Percentiles rank a stretch among this genome's conserved stretches.
Evolutionary conservation across 2,113 vertebrate genomes (phyloP).

Genomic region (Hemiprocne comata): DNA sequence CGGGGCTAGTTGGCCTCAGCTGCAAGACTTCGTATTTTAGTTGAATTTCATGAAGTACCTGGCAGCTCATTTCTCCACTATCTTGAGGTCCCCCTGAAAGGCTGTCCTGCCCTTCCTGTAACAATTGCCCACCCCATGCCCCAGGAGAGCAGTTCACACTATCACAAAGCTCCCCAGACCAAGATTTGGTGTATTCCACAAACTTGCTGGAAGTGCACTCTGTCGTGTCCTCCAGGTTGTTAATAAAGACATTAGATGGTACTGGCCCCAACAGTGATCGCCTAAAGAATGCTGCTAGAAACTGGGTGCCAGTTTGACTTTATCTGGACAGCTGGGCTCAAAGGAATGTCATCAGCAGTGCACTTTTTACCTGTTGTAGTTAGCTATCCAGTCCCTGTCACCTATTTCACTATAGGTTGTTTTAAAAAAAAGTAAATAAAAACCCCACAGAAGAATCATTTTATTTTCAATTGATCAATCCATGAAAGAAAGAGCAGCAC

Average conservation of each 20-base stretch:
- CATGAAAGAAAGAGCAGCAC: slow-evolving; percentile 41
- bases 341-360: neutral
- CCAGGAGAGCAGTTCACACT: neutral
- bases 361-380: neutral
- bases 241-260: neutral
- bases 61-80: neutral
- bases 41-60: neutral
- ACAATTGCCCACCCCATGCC: neutral
- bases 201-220: neutral
- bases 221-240: neutral
- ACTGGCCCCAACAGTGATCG: neutral
- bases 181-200: neutral
- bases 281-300: neutral
- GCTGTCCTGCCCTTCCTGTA: neutral
- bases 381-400: neutral
- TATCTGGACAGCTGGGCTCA: neutral
- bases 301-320: neutral
- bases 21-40: neutral
- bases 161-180: neutral
- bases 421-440: neutral
- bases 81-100: neutral
- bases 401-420: neutral
- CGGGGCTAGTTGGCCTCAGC: neutral
- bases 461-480: slow-evolving; percentile 55
- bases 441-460: slow-evolving; percentile 6